Base-by-base conservation (phyloP, 2,888 invertebrate species). In the Trachelus tabidus region DNA sequence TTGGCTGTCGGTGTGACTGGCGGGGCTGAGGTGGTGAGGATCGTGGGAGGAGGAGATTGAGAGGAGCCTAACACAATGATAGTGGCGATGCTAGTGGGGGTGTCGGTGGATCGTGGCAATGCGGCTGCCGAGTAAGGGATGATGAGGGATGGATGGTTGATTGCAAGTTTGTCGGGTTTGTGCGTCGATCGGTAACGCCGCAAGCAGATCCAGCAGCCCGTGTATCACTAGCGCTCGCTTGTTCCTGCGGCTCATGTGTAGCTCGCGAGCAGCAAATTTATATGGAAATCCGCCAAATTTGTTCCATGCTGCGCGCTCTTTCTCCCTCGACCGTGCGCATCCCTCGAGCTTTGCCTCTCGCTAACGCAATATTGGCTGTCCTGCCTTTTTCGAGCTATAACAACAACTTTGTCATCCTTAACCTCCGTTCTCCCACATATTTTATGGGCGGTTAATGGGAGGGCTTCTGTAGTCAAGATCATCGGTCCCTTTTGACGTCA, bases 271-370 rank as follows among this genome's bases (percentile, higher is more conserved):
- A 89, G 85, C 90, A 87, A 91, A 91, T 91, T 91, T 91, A 91
- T 91, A 91, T 91, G 91, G 91, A 91, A 91, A 91, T 91, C 89
- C 87, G 79, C 83, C 87, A 89, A 90, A 90, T 90, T 90, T 87
- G 88, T 89, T 90, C 88, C 85, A 83, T 84, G 84, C 81, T 84
- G 81, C 35, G 23, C 40, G 74, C 76, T 73, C 76, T 73, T 75
- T 73, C 69, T 73, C 37, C 68, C 69, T 35, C 34, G n/a, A 69
- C 40, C 56, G 77, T 75, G 30, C 23, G 69, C 12, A 80, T 73
- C 37, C 74, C 33, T 74, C 35, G 34, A 34, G 37, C 33, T 74
- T 23, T 73, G 68, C 40, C 31, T 34, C 34, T 56, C 68, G 31
- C 33, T 34, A 37, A 11, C 68, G 15, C 33, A 73, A 34, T 76